These are phyloP conservation scores for Esox masquinongy DNA, from an alignment of 2,797 vertebrate genomes.

Conservation along the genomic window DNA sequence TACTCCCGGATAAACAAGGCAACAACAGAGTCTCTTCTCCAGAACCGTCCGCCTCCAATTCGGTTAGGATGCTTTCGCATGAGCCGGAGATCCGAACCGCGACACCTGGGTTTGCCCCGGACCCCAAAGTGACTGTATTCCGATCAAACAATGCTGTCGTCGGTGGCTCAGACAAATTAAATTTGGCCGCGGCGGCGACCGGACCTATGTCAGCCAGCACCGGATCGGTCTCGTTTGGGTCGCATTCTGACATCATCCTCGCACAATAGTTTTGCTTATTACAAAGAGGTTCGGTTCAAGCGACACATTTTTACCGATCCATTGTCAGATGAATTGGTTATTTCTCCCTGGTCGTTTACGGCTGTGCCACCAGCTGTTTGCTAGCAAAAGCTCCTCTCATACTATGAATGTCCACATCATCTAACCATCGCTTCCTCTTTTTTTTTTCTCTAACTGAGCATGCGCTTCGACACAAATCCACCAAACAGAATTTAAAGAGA, in stretches of 20 bases:
- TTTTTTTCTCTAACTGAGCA: conserved; percentile 42
- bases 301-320: conserved; percentile 22
- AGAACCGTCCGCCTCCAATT: conserved; percentile 76
- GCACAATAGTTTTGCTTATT: conserved; percentile 20
- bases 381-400: conserved; percentile 26
- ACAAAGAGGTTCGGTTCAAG: neutral
- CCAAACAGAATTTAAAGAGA: neutral
- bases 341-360: too few relatives aligned
- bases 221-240: conserved; percentile 63
- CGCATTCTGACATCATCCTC: conserved; percentile 78
- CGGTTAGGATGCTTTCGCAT: conserved; percentile 75
- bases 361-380: too few relatives aligned
- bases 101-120: conserved; percentile 60
- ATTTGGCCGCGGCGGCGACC: conserved; percentile 46
- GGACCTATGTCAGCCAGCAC: conserved; percentile 40
- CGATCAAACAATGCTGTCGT: conserved; percentile 55
- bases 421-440: conserved; percentile 59
- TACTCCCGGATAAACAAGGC: conserved; percentile 65
- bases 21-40: conserved; percentile 76
- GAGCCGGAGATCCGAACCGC: conserved; percentile 75
- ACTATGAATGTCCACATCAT: conserved; percentile 55
- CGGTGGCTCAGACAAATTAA: conserved; percentile 45
- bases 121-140: conserved; percentile 40
- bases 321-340: conserved; percentile 21
- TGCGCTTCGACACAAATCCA: conserved; percentile 42